Conservation (phyloP, 35 echinoderm and acorn worm genomes). For the Patiria miniata region DNA sequence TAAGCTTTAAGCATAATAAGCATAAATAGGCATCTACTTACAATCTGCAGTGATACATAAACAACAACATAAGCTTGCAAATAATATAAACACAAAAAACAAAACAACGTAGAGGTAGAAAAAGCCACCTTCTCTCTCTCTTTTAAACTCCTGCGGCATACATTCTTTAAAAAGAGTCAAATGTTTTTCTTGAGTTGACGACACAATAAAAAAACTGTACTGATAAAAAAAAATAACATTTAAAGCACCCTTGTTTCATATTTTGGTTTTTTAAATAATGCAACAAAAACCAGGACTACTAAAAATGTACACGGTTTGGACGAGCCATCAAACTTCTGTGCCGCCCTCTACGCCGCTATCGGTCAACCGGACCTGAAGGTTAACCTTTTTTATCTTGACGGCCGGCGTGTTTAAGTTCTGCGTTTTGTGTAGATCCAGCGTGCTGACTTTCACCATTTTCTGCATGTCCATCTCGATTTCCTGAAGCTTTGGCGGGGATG, state of each 20-base stretch:
- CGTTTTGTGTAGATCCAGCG: conserved; percentile 79
- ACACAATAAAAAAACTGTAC: conserved; percentile 23
- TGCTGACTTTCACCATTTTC: conserved; percentile 87
- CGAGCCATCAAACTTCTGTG: conserved; percentile 83
- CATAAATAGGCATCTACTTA: conserved; percentile 23
- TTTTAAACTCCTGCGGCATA: neutral
- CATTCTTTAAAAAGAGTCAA: conserved; percentile 13
- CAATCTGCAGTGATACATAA: neutral
- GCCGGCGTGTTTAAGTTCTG: conserved; percentile 68
- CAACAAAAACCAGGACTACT: neutral
- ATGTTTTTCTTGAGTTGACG: conserved; percentile 20
- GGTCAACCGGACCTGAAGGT: conserved; percentile 82
- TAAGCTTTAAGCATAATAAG: conserved; percentile 1
- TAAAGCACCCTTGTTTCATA: conserved; percentile 7
- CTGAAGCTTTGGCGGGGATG: neutral
- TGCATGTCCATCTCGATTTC: conserved; percentile 88
- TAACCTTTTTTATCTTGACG: conserved; percentile 91
- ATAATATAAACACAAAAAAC: neutral
- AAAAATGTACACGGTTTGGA: neutral
- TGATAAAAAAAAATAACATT: conserved; percentile 24
- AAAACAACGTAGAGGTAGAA: conserved; percentile 25
- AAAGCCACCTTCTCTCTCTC: neutral
- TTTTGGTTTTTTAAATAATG: neutral
- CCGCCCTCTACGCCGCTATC: conserved; percentile 48
- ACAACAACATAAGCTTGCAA: neutral